Conservation (phyloP, 2,797 vertebrate species). For the Sardinella longiceps region DNA sequence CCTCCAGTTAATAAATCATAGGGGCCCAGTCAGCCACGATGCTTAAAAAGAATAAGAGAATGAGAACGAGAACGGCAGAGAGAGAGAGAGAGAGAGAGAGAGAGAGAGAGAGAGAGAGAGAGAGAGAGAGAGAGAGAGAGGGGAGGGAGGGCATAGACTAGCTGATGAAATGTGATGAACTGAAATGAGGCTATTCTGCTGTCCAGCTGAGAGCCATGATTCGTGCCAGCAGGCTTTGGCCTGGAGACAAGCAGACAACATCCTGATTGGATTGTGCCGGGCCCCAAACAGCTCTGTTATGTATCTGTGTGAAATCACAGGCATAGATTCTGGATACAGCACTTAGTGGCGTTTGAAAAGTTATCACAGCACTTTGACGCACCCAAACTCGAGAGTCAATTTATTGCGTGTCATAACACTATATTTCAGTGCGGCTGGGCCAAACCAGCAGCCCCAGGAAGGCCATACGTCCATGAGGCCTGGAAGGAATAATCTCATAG, state of each 20-base stretch:
- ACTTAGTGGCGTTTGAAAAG: background rate
- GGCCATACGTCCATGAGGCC: background rate
- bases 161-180: background rate
- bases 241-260: background rate
- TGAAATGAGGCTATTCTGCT: background rate
- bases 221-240: background rate
- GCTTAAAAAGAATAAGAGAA: slow-evolving; percentile 42
- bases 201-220: background rate
- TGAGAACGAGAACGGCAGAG: background rate
- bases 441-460: background rate
- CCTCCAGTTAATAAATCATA: slow-evolving; percentile 72
- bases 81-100: slow-evolving; percentile 16
- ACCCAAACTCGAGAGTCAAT: background rate
- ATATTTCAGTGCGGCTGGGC: background rate
- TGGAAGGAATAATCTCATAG: background rate
- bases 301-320: background rate
- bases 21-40: slow-evolving; percentile 46
- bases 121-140: background rate
- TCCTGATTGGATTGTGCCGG: background rate
- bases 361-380: background rate
- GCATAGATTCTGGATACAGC: background rate
- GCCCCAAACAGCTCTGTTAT: background rate
- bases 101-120: background rate
- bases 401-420: background rate
- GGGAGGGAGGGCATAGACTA: background rate